These are phyloP conservation scores for Loripinus fragilis DNA, from an alignment of 2,888 invertebrate genomes.

Conservation along the genomic window DNA sequence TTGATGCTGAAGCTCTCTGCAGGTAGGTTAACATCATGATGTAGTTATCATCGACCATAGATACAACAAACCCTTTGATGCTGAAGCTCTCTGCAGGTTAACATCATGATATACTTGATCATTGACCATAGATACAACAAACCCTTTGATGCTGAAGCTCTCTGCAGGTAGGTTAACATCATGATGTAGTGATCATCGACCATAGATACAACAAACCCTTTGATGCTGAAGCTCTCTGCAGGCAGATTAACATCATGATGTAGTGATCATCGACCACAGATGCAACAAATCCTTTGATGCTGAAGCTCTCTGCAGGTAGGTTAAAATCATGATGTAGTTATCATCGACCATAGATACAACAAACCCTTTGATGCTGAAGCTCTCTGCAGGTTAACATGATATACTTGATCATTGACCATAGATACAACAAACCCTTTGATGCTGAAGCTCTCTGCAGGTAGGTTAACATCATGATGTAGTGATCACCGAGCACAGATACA, in stretches of 20 bases:
- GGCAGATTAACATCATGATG: conserved; percentile 86
- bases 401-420: conserved; percentile 87
- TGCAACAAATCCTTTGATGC: conserved; percentile 87
- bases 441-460: conserved; percentile 88
- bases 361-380: conserved; percentile 87
- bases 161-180: no score
- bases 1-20: conserved; percentile 88
- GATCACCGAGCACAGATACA: conserved; percentile 88
- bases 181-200: conserved; percentile 88
- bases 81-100: conserved; percentile 87
- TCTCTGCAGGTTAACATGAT: conserved; percentile 84
- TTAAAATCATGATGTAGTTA: conserved; percentile 85
- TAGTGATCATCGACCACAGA: conserved; percentile 88
- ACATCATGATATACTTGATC: conserved; percentile 86
- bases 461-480: conserved; percentile 85
- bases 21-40: conserved; percentile 86
- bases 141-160: conserved; percentile 87
- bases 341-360: conserved; percentile 88
- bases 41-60: conserved; percentile 89
- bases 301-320: conserved; percentile 87
- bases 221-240: conserved; percentile 88
- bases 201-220: conserved; percentile 86
- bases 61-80: conserved; percentile 86
- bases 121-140: conserved; percentile 87
- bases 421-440: conserved; percentile 87